phyloP scores from a whole-genome alignment of 2,113 vertebrate genomes.

The Ia io region DNA sequence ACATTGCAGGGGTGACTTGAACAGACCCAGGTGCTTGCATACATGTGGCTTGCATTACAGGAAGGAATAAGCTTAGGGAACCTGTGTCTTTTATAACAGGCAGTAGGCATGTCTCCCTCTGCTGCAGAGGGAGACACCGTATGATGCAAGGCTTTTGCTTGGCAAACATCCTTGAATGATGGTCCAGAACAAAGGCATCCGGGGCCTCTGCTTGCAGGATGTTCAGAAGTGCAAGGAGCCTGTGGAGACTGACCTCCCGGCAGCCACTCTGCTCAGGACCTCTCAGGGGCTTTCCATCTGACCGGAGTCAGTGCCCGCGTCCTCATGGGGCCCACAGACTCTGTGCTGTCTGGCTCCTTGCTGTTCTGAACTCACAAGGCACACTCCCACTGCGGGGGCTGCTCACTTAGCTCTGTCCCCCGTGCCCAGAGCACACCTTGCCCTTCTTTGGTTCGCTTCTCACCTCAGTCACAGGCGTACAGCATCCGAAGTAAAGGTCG shows the following conservation, averaged over 20 bases:
- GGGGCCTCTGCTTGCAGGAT: neutral
- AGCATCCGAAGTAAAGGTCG: neutral
- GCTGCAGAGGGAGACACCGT: neutral
- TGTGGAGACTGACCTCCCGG: neutral
- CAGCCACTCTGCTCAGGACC: neutral
- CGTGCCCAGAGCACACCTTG: neutral
- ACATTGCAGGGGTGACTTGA: neutral
- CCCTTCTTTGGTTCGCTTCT: neutral
- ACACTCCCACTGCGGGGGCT: neutral
- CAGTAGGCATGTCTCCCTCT: neutral
- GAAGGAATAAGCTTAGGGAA: neutral
- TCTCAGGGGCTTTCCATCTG: neutral
- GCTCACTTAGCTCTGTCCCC: neutral
- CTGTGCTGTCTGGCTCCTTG: neutral
- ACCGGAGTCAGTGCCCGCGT: neutral
- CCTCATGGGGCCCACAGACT: neutral
- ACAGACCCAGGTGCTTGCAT: neutral
- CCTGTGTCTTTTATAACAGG: neutral
- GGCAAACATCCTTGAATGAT: neutral
- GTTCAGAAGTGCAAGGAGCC: neutral
- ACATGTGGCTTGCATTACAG: neutral
- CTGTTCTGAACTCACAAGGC: neutral
- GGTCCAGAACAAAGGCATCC: neutral
- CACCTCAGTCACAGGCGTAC: fast-evolving
- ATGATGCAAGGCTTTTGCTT: neutral